A percentile compares a stretch with the other conserved stretches of the same genome.
Evolutionary conservation across 2,113 vertebrate species (phyloP).

Genomic region (Australoheros scitulus): DNA sequence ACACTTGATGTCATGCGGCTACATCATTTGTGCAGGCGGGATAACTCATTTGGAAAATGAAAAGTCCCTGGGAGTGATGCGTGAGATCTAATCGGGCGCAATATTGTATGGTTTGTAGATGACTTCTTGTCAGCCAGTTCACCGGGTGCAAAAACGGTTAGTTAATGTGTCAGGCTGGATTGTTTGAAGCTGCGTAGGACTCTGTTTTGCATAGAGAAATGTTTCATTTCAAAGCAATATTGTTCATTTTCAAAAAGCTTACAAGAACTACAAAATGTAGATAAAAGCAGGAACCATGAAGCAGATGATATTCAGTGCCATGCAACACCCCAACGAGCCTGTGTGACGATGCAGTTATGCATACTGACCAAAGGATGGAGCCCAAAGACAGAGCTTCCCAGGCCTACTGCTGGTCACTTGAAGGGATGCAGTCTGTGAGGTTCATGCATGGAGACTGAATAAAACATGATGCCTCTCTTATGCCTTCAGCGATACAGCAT

Average conservation of each 20-base stretch:
- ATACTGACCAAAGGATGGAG: slow-evolving; percentile 73
- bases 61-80: slow-evolving; percentile 73
- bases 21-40: slow-evolving; percentile 74
- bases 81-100: slow-evolving; percentile 66
- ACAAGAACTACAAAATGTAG: slow-evolving; percentile 6
- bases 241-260: slow-evolving; percentile 21
- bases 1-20: slow-evolving; percentile 79
- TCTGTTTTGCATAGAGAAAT: slow-evolving; percentile 35
- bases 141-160: slow-evolving; percentile 39
- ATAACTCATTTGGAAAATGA: slow-evolving; percentile 82
- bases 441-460: slow-evolving; percentile 56
- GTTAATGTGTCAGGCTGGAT: slow-evolving; percentile 54
- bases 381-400: slow-evolving; percentile 67
- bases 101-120: slow-evolving; percentile 59
- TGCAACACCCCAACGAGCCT: neutral
- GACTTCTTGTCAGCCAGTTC: slow-evolving; percentile 58
- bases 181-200: slow-evolving; percentile 21
- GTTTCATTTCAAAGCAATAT: slow-evolving; percentile 43
- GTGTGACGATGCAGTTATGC: slow-evolving; percentile 63
- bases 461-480: slow-evolving; percentile 64
- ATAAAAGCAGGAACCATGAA: neutral
- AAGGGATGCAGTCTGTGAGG: slow-evolving; percentile 36
- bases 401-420: slow-evolving; percentile 43
- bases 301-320: neutral
- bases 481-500: slow-evolving; percentile 62